Conservation (phyloP, 2,888 invertebrate genomes). For the Cancer borealis region DNA sequence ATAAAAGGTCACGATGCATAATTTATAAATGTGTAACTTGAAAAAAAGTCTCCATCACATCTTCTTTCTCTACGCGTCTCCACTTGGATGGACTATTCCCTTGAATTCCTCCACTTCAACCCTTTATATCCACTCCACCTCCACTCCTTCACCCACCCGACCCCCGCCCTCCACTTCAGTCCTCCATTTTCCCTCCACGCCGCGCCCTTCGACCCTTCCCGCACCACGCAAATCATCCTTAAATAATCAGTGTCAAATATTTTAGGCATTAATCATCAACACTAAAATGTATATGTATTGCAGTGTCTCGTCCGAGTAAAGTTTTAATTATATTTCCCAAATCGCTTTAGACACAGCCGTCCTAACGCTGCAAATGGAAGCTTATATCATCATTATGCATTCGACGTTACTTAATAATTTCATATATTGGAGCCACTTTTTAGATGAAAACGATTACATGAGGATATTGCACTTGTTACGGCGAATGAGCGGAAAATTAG, state of each 20-base stretch:
- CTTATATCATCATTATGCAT: slow-evolving; percentile 45
- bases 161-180: not conserved
- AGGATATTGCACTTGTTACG: slow-evolving; percentile 13
- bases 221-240: slow-evolving; percentile 24
- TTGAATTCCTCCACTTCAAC: not conserved
- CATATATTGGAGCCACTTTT: slow-evolving; percentile 33
- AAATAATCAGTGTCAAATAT: slow-evolving; percentile 28
- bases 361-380: slow-evolving; percentile 34
- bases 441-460: slow-evolving; percentile 24
- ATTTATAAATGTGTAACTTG: not conserved
- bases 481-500: slow-evolving; percentile 13
- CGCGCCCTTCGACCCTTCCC: slow-evolving; percentile 12
- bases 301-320: slow-evolving; percentile 23
- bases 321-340: slow-evolving; percentile 42
- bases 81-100: too few relatives aligned
- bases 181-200: not conserved
- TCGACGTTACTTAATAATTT: slow-evolving; percentile 30
- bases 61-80: not conserved
- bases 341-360: slow-evolving; percentile 26
- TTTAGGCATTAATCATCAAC: slow-evolving; percentile 17
- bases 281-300: slow-evolving; percentile 34
- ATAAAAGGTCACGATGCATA: not conserved
- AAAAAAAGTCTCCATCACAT: not conserved
- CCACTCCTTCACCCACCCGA: not conserved
- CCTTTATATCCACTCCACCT: not conserved